Conservation (phyloP, 2,888 invertebrate species). For the Venusia cambrica region DNA sequence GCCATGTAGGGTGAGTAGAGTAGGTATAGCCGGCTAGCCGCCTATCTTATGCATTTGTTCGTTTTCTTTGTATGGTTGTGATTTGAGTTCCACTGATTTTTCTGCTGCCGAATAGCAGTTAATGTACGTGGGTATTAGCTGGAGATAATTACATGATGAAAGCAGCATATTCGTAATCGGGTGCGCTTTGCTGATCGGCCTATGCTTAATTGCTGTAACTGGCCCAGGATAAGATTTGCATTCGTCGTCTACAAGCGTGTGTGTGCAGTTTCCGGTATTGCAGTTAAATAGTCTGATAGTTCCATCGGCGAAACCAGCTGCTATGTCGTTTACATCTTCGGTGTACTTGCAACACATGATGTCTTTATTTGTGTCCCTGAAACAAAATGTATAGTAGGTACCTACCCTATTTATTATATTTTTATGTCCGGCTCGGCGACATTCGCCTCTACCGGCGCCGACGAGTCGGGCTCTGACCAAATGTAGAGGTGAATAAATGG, state of each 20-base stretch:
- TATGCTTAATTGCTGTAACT: conserved; percentile 82
- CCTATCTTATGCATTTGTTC: too few species aligned
- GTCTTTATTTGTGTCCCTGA: conserved; percentile 75
- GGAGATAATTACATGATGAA: conserved; percentile 75
- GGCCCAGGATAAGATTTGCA: conserved; percentile 76
- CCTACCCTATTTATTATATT: too few species aligned
- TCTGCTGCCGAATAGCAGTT: neutral
- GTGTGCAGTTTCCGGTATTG: conserved; percentile 64
- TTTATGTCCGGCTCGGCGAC: too few species aligned
- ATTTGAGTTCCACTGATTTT: too few species aligned
- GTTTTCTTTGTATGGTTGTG: too few species aligned
- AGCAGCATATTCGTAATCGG: conserved; percentile 81
- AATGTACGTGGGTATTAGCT: neutral
- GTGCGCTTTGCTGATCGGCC: conserved; percentile 80
- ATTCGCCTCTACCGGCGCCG: too few species aligned
- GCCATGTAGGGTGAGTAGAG: too few species aligned
- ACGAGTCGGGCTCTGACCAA: too few species aligned
- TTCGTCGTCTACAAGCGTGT: conserved; percentile 78
- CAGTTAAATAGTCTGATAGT: conserved; percentile 78
- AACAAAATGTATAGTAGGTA: conserved; percentile 27
- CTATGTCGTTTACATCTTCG: conserved; percentile 80
- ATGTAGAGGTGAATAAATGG: too few species aligned
- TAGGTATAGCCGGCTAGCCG: too few species aligned
- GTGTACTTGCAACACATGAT: conserved; percentile 82
- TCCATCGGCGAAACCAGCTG: conserved; percentile 83